Evolutionary conservation across 1,140 invertebrate species (phyloP).

Genomic region (Lepidurus packardi): DNA sequence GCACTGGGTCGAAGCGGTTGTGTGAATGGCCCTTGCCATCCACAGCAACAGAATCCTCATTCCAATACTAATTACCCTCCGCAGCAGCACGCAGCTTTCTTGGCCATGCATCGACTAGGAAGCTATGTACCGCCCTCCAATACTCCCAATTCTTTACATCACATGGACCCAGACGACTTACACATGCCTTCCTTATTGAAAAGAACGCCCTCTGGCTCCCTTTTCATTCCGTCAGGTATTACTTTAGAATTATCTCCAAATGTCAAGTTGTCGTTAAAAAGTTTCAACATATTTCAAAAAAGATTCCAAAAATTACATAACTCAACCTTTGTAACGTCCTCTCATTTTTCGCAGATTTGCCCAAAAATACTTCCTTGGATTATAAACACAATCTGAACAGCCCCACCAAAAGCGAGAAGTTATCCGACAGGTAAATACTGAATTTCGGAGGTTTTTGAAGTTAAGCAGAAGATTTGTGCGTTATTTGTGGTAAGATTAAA

Average conservation of each 20-base stretch:
- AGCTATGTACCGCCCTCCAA: slow-evolving; percentile 23
- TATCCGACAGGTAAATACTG: slow-evolving; percentile 57
- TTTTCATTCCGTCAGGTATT: slow-evolving; percentile 26
- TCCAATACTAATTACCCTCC: slow-evolving; percentile 11
- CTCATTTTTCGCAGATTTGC: slow-evolving; percentile 61
- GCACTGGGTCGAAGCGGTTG: neutral
- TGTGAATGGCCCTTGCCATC: slow-evolving; percentile 17
- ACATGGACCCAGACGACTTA: slow-evolving; percentile 24
- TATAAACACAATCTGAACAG: slow-evolving; percentile 79
- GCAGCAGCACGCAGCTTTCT: neutral
- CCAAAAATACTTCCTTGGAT: slow-evolving; percentile 79
- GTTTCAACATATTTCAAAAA: neutral
- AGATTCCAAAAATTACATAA: no score
- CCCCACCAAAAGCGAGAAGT: slow-evolving; percentile 65
- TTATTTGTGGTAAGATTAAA: no score
- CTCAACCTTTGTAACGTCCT: neutral
- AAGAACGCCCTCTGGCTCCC: slow-evolving; percentile 25
- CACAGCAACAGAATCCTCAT: slow-evolving; percentile 25
- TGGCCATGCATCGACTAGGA: slow-evolving; percentile 26
- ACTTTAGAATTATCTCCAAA: neutral
- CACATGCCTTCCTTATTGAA: slow-evolving; percentile 25
- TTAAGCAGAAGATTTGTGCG: no score
- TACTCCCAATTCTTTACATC: slow-evolving; percentile 4
- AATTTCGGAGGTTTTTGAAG: no score
- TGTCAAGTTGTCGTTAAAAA: neutral